phyloP scores from a whole-genome alignment of 2,888 invertebrate genomes.

The Idaea dimidiata region DNA sequence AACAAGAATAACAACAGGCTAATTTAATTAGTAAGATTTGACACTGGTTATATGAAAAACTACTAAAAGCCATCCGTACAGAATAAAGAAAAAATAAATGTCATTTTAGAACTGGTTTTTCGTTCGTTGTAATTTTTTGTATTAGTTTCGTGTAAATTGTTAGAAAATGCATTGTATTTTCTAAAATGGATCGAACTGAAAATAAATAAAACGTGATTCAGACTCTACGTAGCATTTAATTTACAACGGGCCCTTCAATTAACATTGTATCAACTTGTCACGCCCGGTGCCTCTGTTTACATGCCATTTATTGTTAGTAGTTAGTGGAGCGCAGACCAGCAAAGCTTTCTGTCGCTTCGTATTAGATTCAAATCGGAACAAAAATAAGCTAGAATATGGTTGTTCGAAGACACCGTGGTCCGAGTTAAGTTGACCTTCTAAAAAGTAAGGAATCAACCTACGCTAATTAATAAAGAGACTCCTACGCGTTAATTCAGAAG shows the following conservation, averaged over 20 bases:
- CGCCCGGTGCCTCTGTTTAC: constrained; percentile 71
- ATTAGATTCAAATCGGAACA: constrained; percentile 41
- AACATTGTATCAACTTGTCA: constrained; percentile 53
- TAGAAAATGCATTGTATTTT: constrained; percentile 57
- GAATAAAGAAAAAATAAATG: not conserved
- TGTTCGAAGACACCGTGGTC: constrained; percentile 44
- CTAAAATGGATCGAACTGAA: constrained; percentile 45
- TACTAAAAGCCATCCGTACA: not conserved
- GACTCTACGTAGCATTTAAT: constrained; percentile 38
- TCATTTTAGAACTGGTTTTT: not conserved
- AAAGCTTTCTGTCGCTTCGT: constrained; percentile 42
- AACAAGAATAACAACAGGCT: too few species aligned
- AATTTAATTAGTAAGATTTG: not conserved
- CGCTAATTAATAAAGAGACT: constrained; percentile 67
- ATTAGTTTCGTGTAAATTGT: constrained; percentile 33
- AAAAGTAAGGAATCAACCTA: constrained; percentile 68
- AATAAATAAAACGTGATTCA: constrained; percentile 48
- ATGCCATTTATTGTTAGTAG: constrained; percentile 42
- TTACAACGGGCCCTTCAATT: constrained; percentile 47
- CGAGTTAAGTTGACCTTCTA: constrained; percentile 63
- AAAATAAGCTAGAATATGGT: constrained; percentile 40
- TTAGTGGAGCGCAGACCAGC: constrained; percentile 37
- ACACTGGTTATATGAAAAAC: not conserved
- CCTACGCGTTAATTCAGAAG: constrained; percentile 60
- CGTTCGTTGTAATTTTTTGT: constrained; percentile 34